Conservation (phyloP, 2,113 vertebrate genomes). For the Hucho hucho region DNA sequence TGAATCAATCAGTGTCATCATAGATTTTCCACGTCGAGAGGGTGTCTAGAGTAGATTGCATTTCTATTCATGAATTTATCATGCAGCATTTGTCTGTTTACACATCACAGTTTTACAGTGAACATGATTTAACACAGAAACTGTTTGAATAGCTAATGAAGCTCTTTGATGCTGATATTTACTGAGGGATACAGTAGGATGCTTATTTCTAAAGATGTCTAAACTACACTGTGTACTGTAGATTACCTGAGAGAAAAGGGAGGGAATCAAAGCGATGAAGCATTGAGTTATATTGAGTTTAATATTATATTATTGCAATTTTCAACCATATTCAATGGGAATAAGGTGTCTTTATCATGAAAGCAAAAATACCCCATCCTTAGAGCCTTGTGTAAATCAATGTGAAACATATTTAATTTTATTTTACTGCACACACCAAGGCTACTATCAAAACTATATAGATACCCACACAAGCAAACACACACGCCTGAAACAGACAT, state of each 20-base stretch:
- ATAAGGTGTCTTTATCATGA: background rate
- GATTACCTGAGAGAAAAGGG: background rate
- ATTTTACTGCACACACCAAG: too few species aligned
- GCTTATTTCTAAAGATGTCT: background rate
- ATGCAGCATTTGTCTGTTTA: background rate
- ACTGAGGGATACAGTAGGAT: background rate
- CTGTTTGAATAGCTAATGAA: too few species aligned
- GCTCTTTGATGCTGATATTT: constrained; percentile 6
- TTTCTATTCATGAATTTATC: background rate
- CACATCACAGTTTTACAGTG: background rate
- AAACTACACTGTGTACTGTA: background rate
- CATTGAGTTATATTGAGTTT: background rate
- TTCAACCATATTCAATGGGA: background rate
- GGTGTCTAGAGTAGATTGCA: background rate
- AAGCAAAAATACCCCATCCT: too few species aligned
- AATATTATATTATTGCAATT: too few species aligned
- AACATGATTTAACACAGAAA: background rate
- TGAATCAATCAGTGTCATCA: background rate
- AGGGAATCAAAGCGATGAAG: background rate
- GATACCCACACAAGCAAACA: too few species aligned
- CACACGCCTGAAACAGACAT: background rate
- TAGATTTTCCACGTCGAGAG: background rate
- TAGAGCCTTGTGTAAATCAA: too few species aligned
- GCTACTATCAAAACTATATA: too few species aligned
- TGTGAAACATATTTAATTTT: too few species aligned